Evolutionary conservation across 2,113 vertebrate species (phyloP), one percentile per base, ranked within the genome.

Genomic region (Agapornis roseicollis): DNA sequence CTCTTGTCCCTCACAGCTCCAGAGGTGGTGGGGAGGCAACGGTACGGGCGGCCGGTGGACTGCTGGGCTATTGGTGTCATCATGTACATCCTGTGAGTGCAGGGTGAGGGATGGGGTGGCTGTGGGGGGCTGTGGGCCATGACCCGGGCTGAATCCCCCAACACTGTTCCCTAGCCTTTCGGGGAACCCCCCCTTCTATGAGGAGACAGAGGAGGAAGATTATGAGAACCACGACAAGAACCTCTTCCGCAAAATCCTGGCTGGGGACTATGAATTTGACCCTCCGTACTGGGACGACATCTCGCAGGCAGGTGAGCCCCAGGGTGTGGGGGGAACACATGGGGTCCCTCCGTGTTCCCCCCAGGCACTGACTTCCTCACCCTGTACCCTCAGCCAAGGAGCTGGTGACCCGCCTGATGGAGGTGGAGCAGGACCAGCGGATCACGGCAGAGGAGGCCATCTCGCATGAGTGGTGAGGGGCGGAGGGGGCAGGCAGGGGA

Each of bases 51-150:
- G 53, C 99, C 99, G 0, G 99, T 99, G 91, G 99, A 99, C 97
- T 99, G 99, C 98, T 99, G 99, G 99, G 99, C 99, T 64, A 99
- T 99, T 2, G 99, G 99, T 1, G 99, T 99, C 98, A 99, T 99
- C 97, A 99, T 99, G 98, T 99, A 99, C 95, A 99, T 99, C 96
- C 98, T 99, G 99, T 99, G 97, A 99, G 99, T 99, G 76, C 6
- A 19, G 77, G 73, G 18, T 2, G 3, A 61, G 46, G 81, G 83
- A 15, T 0, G 1, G 66, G 83, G 72, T 0, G 6, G 78, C 39
- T 4, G 2, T 0, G 9, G 29, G 60, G 69, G 15, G 7, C 41
- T 0, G 1, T 47, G 42, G 49, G 15, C 20, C 3, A 1, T 1
- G 33, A 29, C 8, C 37, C 4, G 6, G 52, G 52, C 88, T 70